These are phyloP conservation scores for Leucophenga maculata DNA, from an alignment of 2,888 invertebrate genomes.

Conservation along the genomic window DNA sequence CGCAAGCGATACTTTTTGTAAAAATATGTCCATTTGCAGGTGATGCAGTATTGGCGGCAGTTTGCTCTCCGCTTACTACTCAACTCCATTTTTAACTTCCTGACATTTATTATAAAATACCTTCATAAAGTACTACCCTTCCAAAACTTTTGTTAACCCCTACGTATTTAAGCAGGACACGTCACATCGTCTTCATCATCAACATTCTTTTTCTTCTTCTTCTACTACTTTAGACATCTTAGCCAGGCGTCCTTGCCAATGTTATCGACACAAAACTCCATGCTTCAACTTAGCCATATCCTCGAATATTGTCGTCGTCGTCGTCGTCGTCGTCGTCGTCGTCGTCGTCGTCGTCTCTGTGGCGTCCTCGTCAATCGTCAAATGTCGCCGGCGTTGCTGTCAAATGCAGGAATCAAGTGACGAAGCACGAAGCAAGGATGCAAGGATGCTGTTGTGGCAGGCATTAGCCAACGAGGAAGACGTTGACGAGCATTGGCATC, in stretches of 20 bases:
- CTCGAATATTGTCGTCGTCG: neutral
- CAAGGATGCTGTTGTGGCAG: constrained; percentile 57
- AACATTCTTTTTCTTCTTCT: too few relatives aligned
- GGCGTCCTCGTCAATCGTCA: constrained; percentile 69
- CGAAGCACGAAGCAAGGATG: constrained; percentile 38
- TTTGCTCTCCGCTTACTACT: too few relatives aligned
- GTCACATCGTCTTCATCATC: neutral
- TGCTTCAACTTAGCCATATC: constrained; percentile 22
- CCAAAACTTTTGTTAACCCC: neutral
- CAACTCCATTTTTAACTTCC: too few relatives aligned
- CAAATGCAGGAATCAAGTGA: constrained; percentile 56
- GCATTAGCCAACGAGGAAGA: constrained; percentile 53
- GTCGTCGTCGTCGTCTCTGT: constrained; percentile 37
- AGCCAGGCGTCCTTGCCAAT: constrained; percentile 39
- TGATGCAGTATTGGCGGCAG: too few relatives aligned
- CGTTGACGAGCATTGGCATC: constrained; percentile 39
- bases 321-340: constrained; percentile 5
- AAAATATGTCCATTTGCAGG: too few relatives aligned
- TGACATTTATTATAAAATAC: too few relatives aligned
- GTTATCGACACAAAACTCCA: constrained; percentile 24
- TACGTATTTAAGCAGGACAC: neutral
- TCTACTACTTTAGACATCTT: constrained; percentile 40
- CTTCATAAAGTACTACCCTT: neutral
- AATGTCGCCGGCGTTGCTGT: constrained; percentile 63
- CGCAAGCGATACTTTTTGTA: too few relatives aligned